A percentile compares a stretch with the other conserved stretches of the same genome.
These are phyloP conservation scores for Bos javanicus DNA, from an alignment of 2,113 vertebrate species.

Conservation along the genomic window DNA sequence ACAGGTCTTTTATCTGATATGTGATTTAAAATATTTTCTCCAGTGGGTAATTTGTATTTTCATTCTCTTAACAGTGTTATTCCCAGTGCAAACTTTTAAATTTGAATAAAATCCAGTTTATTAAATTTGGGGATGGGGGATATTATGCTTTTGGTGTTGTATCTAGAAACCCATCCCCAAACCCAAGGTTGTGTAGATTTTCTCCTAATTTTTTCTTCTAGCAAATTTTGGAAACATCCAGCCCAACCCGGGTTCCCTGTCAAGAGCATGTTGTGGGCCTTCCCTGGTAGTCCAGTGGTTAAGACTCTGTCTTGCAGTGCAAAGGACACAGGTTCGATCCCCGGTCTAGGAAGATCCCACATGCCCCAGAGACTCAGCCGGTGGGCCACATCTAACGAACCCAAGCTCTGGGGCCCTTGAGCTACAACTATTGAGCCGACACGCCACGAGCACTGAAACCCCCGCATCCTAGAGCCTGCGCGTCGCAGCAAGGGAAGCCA, in stretches of 20 bases:
- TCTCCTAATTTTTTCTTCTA: background rate
- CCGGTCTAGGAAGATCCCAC: background rate
- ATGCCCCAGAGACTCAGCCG: background rate
- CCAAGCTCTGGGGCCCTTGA: background rate
- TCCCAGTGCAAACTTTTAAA: background rate
- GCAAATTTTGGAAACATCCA: background rate
- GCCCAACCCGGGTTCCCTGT: background rate
- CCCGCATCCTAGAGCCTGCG: background rate
- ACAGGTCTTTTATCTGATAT: background rate
- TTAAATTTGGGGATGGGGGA: background rate
- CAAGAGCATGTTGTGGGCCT: background rate
- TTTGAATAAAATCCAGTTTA: background rate
- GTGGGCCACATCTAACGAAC: background rate
- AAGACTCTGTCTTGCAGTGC: background rate
- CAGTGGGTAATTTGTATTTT: background rate
- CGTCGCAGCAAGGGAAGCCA: background rate
- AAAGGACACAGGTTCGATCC: background rate
- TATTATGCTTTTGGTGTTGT: background rate
- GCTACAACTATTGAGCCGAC: background rate
- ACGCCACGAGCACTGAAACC: fast-evolving
- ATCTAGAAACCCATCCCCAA: background rate
- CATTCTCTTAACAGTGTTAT: background rate
- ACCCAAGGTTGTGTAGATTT: background rate
- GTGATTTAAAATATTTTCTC: background rate
- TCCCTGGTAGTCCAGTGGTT: background rate